Evolutionary conservation across 2,888 invertebrate species (phyloP).

Genomic region (Drosophila longiperda): DNA sequence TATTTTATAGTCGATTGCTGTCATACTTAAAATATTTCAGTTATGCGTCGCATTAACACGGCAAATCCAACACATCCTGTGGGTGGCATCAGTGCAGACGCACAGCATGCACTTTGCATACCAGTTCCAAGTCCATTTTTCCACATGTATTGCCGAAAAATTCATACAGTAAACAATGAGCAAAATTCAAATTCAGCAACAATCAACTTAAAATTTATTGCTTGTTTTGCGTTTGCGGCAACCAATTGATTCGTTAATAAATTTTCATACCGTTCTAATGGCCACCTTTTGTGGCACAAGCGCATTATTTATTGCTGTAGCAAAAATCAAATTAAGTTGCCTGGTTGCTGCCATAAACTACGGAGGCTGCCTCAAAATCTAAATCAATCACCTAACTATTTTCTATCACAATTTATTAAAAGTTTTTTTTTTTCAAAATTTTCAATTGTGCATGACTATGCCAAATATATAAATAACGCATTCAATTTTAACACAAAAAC

Average conservation of each 20-base stretch:
- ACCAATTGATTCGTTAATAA: slow-evolving; percentile 64
- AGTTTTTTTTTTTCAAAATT: background rate
- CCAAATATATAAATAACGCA: slow-evolving; percentile 26
- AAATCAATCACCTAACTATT: slow-evolving; percentile 71
- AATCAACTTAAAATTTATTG: slow-evolving; percentile 38
- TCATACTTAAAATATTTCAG: too few relatives aligned
- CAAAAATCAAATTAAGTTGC: slow-evolving; percentile 51
- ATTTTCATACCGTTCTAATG: slow-evolving; percentile 46
- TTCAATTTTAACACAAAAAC: slow-evolving; percentile 33
- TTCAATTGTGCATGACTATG: slow-evolving; percentile 41
- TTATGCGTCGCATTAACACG: background rate
- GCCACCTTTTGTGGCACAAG: slow-evolving; percentile 9
- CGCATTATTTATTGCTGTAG: slow-evolving; percentile 12
- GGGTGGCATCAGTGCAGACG: too few relatives aligned
- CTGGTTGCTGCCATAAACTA: background rate
- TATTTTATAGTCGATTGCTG: background rate
- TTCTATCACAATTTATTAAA: slow-evolving; percentile 7
- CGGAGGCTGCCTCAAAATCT: slow-evolving; percentile 12
- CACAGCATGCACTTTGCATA: background rate
- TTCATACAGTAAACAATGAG: slow-evolving; percentile 27
- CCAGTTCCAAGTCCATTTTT: background rate
- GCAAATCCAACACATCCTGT: slow-evolving; percentile 18
- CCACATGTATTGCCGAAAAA: slow-evolving; percentile 8
- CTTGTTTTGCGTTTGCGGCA: slow-evolving; percentile 38
- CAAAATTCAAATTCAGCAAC: slow-evolving; percentile 22